phyloP scores from a whole-genome alignment of 2,888 invertebrate genomes.

The Drosophila kambysellisi region DNA sequence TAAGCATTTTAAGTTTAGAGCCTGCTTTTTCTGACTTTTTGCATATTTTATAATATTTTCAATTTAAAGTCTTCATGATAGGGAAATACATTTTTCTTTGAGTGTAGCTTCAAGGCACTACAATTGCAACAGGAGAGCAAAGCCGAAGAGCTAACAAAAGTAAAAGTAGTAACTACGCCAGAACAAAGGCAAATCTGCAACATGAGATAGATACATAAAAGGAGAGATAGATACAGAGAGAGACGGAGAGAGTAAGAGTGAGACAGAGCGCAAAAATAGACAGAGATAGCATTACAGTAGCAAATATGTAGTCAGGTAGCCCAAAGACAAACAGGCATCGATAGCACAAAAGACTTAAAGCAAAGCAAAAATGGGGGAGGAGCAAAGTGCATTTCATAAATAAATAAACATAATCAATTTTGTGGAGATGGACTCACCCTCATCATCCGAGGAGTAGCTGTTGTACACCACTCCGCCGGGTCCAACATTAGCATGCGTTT shows the following conservation, averaged over 20 bases:
- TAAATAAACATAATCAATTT: slow-evolving; percentile 10
- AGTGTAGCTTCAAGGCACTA: slow-evolving; percentile 24
- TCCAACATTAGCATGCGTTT: slow-evolving; percentile 86
- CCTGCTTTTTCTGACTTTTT: neutral
- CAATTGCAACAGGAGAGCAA: slow-evolving; percentile 36
- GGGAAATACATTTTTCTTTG: neutral
- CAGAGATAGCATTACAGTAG: slow-evolving; percentile 35
- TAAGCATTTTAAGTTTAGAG: too few species aligned
- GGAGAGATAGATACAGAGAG: slow-evolving; percentile 6
- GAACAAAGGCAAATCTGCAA: slow-evolving; percentile 57
- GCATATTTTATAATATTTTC: neutral
- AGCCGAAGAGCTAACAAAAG: slow-evolving; percentile 42
- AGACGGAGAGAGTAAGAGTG: slow-evolving; percentile 16
- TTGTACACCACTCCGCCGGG: slow-evolving; percentile 87
- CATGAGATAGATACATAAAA: slow-evolving; percentile 32
- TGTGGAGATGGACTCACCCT: slow-evolving; percentile 89
- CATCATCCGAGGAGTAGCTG: slow-evolving; percentile 95
- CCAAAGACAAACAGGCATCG: slow-evolving; percentile 31
- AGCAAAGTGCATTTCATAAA: slow-evolving; percentile 34
- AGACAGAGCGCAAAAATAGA: slow-evolving; percentile 25
- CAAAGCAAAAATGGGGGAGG: slow-evolving; percentile 62
- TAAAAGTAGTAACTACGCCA: slow-evolving; percentile 44
- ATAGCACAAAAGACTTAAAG: slow-evolving; percentile 65
- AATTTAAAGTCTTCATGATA: neutral
- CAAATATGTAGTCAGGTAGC: slow-evolving; percentile 27